Conservation (phyloP, 2,113 vertebrate genomes). For the Solea solea region DNA sequence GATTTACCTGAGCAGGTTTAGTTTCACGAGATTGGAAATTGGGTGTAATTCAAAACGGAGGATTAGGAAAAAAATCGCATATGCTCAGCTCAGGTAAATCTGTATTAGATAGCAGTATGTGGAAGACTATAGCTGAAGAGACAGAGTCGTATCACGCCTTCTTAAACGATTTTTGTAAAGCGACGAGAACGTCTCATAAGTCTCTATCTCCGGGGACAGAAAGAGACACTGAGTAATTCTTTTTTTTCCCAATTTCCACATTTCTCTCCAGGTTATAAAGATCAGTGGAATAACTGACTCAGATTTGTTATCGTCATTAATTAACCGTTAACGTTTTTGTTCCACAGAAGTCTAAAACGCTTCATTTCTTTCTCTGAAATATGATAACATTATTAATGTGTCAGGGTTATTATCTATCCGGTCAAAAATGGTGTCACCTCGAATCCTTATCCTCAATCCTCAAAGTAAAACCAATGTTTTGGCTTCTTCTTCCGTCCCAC, state of each 20-base stretch:
- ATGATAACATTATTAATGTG: no score
- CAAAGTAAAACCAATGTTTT: no score
- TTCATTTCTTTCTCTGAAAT: no score
- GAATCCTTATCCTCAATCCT: no score
- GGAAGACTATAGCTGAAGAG: background rate
- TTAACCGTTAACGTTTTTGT: background rate
- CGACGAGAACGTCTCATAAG: background rate
- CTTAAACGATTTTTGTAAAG: background rate
- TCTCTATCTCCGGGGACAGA: background rate
- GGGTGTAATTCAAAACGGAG: slow-evolving; percentile 22
- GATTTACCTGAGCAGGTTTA: slow-evolving; percentile 34
- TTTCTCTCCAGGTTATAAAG: slow-evolving; percentile 2
- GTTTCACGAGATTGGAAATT: slow-evolving; percentile 11
- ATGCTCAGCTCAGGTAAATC: background rate
- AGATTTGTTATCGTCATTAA: slow-evolving; percentile 9
- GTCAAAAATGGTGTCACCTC: no score
- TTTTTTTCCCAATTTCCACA: slow-evolving; percentile 12
- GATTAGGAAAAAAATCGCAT: slow-evolving; percentile 16
- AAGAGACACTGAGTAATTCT: slow-evolving; percentile 15
- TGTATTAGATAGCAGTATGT: background rate
- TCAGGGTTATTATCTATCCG: no score
- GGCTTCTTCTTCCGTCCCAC: no score
- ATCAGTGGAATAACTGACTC: slow-evolving; percentile 3
- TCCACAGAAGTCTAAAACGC: background rate
- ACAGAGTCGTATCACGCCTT: no score